Evolutionary conservation across 92 coral and sea anemone genomes (phyloP), one percentile per base, ranked within the genome.

Genomic region (Porites divaricata): DNA sequence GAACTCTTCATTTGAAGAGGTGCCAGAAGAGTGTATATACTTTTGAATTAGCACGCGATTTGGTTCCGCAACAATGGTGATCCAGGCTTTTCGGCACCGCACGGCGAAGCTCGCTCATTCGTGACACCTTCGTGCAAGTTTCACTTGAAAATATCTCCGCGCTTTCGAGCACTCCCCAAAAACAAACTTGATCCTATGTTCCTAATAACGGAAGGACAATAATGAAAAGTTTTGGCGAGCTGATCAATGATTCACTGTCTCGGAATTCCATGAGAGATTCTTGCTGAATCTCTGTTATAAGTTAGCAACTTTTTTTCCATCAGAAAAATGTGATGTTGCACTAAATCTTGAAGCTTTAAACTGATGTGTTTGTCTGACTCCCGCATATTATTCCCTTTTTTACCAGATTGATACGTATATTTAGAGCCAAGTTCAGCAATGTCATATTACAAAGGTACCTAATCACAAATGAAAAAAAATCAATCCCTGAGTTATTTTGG

Each of bases 1-100:
- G 49, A 81, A 51, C 79, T 72, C 86, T 82, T 73, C 72, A 82
- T 23, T 82, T 82, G 51, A 50, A 82, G 86, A 59, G 86, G 79
- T 45, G 68, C 26, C 78, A 70, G 76, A 54, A 54, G 59, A 11
- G 21, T 48, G 11, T 51, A 64, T 8, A 64, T 57, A 50, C 53
- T 49, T 16, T 51, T 79, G 4, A 15, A 54, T 16, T 22, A 79
- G 63, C 85, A 80, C 77, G 85, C 68, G 63, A 80, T 68, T 35
- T 35, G 45, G 45, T 35, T 80, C 26, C 74, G 19, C 52, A 17
- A 22, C 54, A 22, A 49, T 21, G 57, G 82, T 24, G 59, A 63
- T 50, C 24, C 76, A 50, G 48, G 25, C 49, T 59, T 35, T 35
- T 35, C 48, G 63, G 54, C 41, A 25, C 8, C n/a, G 49, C 78